Evolutionary conservation across 2,797 vertebrate species (phyloP).

Genomic region (Myripristis jacobus): DNA sequence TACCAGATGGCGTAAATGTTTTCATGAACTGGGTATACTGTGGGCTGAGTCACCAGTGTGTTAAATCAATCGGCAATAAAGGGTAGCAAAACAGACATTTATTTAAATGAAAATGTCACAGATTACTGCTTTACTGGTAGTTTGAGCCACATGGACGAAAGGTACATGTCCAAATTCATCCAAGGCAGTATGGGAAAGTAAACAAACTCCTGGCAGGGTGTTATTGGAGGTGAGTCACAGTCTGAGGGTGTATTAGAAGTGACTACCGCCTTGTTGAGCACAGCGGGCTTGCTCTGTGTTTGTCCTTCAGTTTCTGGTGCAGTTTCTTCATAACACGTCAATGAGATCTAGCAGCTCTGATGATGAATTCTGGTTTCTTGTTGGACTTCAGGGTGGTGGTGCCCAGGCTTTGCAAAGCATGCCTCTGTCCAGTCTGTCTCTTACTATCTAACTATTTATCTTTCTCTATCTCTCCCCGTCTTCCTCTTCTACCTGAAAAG

Average conservation of each 20-base stretch:
- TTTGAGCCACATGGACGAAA: background rate
- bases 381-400: conserved; percentile 37
- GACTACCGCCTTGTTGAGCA: conserved; percentile 31
- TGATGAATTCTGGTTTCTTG: conserved; percentile 53
- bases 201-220: conserved; percentile 13
- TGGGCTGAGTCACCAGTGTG: too few relatives aligned
- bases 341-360: conserved; percentile 41
- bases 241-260: conserved; percentile 38
- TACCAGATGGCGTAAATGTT: too few relatives aligned
- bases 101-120: too few relatives aligned
- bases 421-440: conserved; percentile 42
- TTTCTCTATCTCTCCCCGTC: conserved; percentile 43
- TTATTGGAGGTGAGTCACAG: conserved; percentile 59
- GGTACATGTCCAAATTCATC: background rate
- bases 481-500: conserved; percentile 60
- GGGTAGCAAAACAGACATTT: too few relatives aligned
- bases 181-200: background rate
- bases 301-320: conserved; percentile 43
- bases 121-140: conserved; percentile 5
- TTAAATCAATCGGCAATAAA: too few relatives aligned
- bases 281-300: conserved; percentile 47
- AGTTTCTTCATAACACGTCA: conserved; percentile 16
- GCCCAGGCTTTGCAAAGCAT: conserved; percentile 42
- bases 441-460: conserved; percentile 50
- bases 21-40: too few relatives aligned